Evolutionary conservation across 2,888 invertebrate species (phyloP), one percentile per base, ranked within the genome.

Genomic region (Pristionchus japonicus): DNA sequence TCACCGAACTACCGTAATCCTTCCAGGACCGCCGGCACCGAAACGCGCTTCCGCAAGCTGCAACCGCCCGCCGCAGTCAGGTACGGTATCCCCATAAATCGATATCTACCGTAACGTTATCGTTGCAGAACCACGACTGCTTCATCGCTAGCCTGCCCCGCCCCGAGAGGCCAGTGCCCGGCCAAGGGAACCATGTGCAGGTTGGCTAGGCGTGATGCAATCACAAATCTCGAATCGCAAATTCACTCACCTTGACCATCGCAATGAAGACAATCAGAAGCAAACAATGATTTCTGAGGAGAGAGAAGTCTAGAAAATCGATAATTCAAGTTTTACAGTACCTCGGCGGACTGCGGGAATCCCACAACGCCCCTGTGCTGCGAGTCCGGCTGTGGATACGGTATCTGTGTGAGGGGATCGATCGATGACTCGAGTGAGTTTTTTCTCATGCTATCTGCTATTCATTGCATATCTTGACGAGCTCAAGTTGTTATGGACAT

Each of bases 351-450:
- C 40, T 84, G 84, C 61, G 37, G 37, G n/a, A 84, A 84, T 61
- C 84, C 84, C 37, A 43, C 40, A 0, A 61, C 84, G n/a, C 61
- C 84, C 6, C 40, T 84, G 23, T 84, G 84, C 61, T 84, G 84
- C 61, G 84, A 57, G 15, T 61, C 61, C 37, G 84, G 84, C 40
- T 84, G 84, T n/a, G 84, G 84, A n/a, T 84, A 84, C 84, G 37
- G n/a, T 40, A 84, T 84, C 43, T 84, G 82, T 34, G 47, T 52
- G 17, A 11, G 82, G 1, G 82, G 82, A 82, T 52, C 47, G 20
- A 49, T 82, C 31, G 82, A 82, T 49, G 82, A 82, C 52, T 49
- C 82, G 17, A 82, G 82, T 82, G 3, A 82, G 82, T 67, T 67
- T 17, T 67, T 67, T 67, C 49, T 20, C 6, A 13, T 27, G 27